Percentiles rank a stretch among this genome's conserved stretches.
Conservation (phyloP, 1,140 invertebrate genomes). For the Musca vetustissima region DNA sequence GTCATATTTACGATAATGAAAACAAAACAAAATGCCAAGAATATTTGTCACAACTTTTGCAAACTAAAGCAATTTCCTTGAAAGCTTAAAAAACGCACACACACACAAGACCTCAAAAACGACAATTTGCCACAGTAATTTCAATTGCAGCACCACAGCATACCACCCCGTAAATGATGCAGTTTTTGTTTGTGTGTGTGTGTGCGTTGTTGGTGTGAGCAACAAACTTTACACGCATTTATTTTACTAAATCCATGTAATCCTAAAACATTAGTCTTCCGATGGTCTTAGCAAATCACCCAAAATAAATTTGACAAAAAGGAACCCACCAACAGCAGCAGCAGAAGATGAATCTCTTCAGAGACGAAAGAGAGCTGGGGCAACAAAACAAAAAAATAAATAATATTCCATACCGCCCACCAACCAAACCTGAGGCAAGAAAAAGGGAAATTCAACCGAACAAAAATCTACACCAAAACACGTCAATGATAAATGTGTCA, state of each 20-base stretch:
- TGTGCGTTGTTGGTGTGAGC: no score
- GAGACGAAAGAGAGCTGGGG: neutral
- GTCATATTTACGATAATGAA: no score
- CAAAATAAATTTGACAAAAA: conserved; percentile 18
- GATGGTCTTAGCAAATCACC: conserved; percentile 26
- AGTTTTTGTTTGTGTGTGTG: no score
- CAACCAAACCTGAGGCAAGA: neutral
- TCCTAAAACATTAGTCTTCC: conserved; percentile 30
- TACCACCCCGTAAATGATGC: no score
- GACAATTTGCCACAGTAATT: no score
- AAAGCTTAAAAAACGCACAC: no score
- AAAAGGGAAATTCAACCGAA: neutral
- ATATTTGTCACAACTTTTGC: no score
- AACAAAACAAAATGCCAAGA: no score
- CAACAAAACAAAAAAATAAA: neutral
- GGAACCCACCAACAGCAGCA: neutral
- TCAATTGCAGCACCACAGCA: no score
- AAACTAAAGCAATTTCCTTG: no score
- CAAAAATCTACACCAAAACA: conserved; percentile 6
- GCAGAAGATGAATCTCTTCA: conserved; percentile 12
- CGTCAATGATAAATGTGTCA: conserved; percentile 10
- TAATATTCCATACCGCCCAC: neutral
- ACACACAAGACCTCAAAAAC: no score
- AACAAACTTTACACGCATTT: conserved; percentile 23
- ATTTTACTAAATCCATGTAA: conserved; percentile 30